Conservation (phyloP, 1,140 invertebrate species). For the Hylaeus anthracinus region DNA sequence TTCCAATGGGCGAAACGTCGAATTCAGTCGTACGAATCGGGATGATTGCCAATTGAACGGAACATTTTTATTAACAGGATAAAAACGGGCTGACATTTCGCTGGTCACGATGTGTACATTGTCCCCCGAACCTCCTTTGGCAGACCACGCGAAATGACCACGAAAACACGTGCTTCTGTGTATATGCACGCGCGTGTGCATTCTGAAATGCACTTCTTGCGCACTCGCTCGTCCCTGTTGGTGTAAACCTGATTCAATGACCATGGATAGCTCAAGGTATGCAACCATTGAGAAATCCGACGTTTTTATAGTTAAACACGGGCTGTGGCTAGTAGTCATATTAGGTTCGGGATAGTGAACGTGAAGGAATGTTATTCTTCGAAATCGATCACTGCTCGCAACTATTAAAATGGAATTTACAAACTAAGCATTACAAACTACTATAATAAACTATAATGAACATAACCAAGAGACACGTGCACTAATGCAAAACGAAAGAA, state of each 20-base stretch:
- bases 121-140: slow-evolving; percentile 37
- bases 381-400: too few species aligned
- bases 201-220: slow-evolving; percentile 37
- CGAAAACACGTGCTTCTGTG: background rate
- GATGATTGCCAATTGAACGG: background rate
- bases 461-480: too few species aligned
- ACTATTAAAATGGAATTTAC: too few species aligned
- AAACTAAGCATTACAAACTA: too few species aligned
- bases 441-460: too few species aligned
- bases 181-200: background rate
- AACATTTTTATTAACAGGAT: slow-evolving; percentile 26
- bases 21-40: too few species aligned
- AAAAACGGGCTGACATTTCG: slow-evolving; percentile 46
- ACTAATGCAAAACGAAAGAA: too few species aligned
- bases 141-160: slow-evolving; percentile 18
- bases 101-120: background rate
- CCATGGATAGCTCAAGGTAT: background rate
- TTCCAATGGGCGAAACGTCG: too few species aligned
- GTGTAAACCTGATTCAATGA: slow-evolving; percentile 2
- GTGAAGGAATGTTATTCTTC: too few species aligned
- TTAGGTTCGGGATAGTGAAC: background rate
- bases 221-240: background rate
- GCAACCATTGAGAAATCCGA: slow-evolving; percentile 24
- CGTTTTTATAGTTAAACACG: background rate
- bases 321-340: background rate